Percentiles rank a stretch among this genome's conserved stretches.
Conservation (phyloP, 2,888 invertebrate species). For the Notocelia uddmanniana region DNA sequence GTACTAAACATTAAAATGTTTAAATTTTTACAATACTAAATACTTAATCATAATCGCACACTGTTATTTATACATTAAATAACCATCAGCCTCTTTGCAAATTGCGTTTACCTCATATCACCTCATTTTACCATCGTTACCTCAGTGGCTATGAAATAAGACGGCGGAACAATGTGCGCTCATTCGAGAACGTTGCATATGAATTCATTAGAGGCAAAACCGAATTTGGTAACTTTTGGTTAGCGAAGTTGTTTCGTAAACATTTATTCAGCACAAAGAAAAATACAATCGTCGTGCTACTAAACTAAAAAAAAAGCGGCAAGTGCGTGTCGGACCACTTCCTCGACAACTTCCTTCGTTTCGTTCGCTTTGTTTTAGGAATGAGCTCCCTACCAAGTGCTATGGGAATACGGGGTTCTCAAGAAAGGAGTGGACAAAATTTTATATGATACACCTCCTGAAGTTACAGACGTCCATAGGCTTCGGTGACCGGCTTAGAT, state of each 20-base stretch:
- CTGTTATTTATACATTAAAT: conserved; percentile 5
- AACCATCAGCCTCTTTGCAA: conserved; percentile 24
- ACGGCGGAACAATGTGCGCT: conserved; percentile 18
- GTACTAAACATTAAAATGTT: too few species aligned
- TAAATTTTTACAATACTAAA: too few species aligned
- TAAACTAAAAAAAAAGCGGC: background rate
- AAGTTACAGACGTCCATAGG: too few species aligned
- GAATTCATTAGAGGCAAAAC: conserved; percentile 21
- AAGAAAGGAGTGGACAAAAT: too few species aligned
- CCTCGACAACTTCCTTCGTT: too few species aligned
- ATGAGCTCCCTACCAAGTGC: too few species aligned
- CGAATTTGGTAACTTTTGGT: conserved; percentile 27
- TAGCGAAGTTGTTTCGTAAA: conserved; percentile 1
- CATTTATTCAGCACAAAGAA: background rate
- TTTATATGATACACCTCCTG: too few species aligned
- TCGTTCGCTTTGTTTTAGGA: too few species aligned
- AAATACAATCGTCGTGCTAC: background rate
- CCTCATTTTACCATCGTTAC: conserved; percentile 26
- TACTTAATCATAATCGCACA: too few species aligned
- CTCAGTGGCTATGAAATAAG: conserved; percentile 23
- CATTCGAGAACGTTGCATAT: conserved; percentile 21
- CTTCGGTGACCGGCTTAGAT: too few species aligned
- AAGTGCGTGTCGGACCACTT: too few species aligned
- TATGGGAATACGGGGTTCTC: too few species aligned
- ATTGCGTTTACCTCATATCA: conserved; percentile 13